Evolutionary conservation across 2,797 vertebrate genomes (phyloP).

Genomic region (Sebastes taczanowskii): DNA sequence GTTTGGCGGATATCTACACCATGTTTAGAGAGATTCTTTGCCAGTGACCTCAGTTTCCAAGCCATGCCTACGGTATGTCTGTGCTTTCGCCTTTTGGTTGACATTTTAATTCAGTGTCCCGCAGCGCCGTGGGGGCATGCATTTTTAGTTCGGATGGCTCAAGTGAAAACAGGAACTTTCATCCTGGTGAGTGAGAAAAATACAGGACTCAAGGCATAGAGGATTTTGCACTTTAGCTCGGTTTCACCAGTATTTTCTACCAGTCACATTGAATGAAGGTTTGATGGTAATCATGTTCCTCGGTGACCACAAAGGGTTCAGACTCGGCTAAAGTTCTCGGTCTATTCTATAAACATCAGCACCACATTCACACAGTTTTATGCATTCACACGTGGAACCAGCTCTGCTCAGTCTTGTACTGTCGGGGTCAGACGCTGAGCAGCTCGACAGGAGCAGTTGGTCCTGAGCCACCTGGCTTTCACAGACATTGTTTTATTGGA

Average conservation of each 20-base stretch:
- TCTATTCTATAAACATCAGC: conserved; percentile 19
- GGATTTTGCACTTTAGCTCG: neutral
- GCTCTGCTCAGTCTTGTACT: conserved; percentile 10
- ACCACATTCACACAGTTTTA: neutral
- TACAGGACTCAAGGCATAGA: neutral
- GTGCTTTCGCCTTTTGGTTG: conserved; percentile 7
- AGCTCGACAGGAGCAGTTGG: conserved; percentile 17
- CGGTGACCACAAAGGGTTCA: neutral
- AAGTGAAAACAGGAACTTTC: neutral
- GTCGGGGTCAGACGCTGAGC: neutral
- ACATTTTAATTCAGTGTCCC: conserved; percentile 1
- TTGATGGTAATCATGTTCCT: neutral
- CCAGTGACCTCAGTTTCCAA: conserved; percentile 33
- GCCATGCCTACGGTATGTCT: neutral
- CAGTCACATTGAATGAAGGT: neutral
- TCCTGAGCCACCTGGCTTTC: conserved; percentile 12
- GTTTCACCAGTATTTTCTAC: neutral
- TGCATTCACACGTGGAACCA: conserved; percentile 23
- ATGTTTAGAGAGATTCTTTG: conserved; percentile 18
- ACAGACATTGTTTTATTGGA: conserved; percentile 4
- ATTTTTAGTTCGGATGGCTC: neutral
- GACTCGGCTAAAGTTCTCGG: neutral
- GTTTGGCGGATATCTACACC: conserved; percentile 1
- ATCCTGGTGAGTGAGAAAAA: neutral
- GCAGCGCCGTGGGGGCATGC: neutral